Percentiles rank a stretch among this genome's conserved stretches.
Conservation (phyloP, 2,797 vertebrate species). For the Pempheris klunzingeri region DNA sequence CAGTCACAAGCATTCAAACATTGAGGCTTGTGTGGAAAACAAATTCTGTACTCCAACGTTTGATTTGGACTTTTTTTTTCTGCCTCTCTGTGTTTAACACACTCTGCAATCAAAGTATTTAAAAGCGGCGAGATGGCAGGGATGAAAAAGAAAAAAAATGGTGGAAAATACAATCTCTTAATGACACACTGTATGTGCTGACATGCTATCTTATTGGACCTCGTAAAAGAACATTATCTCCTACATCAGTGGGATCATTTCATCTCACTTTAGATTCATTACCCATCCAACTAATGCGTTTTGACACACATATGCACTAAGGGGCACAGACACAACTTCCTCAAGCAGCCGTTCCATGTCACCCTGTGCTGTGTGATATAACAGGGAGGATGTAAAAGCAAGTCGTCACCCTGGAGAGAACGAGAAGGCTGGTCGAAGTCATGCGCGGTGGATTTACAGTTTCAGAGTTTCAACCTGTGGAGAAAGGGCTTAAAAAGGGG, state of each 20-base stretch:
- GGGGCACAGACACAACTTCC: constrained; percentile 16
- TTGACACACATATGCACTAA: constrained; percentile 47
- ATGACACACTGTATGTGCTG: constrained; percentile 51
- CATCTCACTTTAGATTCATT: constrained; percentile 34
- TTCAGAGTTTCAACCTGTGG: constrained; percentile 41
- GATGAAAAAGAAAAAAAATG: constrained; percentile 23
- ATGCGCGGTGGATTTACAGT: constrained; percentile 62
- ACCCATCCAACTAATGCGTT: constrained; percentile 51
- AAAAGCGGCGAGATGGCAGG: constrained; percentile 35
- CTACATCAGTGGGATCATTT: constrained; percentile 33
- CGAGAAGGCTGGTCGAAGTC: constrained; percentile 53
- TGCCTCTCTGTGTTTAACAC: constrained; percentile 38
- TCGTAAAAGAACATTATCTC: constrained; percentile 42
- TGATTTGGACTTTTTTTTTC: constrained; percentile 25
- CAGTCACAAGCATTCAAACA: constrained; percentile 69
- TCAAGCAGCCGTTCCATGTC: constrained; percentile 40
- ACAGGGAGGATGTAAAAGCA: constrained; percentile 50
- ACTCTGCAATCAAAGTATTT: constrained; percentile 70
- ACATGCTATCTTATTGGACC: constrained; percentile 41
- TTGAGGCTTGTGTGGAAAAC: constrained; percentile 62
- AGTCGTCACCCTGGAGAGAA: constrained; percentile 41
- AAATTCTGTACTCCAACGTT: constrained; percentile 39
- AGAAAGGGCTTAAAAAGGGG: constrained; percentile 36
- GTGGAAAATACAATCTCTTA: constrained; percentile 69
- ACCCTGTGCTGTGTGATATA: constrained; percentile 38